Evolutionary conservation across 2,888 invertebrate species (phyloP).

Genomic region (Ptycholaimellus sp.): DNA sequence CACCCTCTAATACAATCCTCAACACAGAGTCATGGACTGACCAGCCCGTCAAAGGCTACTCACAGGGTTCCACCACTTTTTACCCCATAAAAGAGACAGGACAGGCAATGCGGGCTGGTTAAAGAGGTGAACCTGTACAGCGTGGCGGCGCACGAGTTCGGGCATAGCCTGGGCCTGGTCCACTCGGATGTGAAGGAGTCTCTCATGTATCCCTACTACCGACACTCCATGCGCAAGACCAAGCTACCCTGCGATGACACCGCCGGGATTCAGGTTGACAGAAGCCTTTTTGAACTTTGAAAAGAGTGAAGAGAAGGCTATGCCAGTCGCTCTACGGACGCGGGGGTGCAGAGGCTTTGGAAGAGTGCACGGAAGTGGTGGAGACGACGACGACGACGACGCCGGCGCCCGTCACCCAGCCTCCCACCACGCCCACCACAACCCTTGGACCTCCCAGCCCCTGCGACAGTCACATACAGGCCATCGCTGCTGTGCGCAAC

Average conservation of each 20-base stretch:
- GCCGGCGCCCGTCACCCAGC: constrained; percentile 1
- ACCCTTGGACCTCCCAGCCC: constrained; percentile 30
- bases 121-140: constrained; percentile 8
- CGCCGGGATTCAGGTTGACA: constrained; percentile 2
- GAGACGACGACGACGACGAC: constrained; percentile 4
- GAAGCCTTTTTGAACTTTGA: too few relatives aligned
- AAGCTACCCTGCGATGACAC: background rate
- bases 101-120: too few relatives aligned
- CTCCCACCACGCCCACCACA: constrained; percentile 3
- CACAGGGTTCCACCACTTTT: too few relatives aligned
- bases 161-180: constrained; percentile 11
- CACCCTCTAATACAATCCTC: too few relatives aligned
- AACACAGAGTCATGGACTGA: too few relatives aligned
- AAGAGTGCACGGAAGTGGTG: background rate
- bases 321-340: background rate
- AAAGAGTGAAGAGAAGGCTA: too few relatives aligned
- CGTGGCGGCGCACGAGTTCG: constrained; percentile 22
- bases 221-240: constrained; percentile 33
- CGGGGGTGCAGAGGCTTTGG: background rate
- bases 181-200: constrained; percentile 8
- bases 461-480: constrained; percentile 44
- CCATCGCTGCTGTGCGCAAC: constrained; percentile 39
- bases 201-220: constrained; percentile 13
- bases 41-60: too few relatives aligned
- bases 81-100: too few relatives aligned